Evolutionary conservation across 2,113 vertebrate species (phyloP).

Genomic region (Alaudala cheleensis): DNA sequence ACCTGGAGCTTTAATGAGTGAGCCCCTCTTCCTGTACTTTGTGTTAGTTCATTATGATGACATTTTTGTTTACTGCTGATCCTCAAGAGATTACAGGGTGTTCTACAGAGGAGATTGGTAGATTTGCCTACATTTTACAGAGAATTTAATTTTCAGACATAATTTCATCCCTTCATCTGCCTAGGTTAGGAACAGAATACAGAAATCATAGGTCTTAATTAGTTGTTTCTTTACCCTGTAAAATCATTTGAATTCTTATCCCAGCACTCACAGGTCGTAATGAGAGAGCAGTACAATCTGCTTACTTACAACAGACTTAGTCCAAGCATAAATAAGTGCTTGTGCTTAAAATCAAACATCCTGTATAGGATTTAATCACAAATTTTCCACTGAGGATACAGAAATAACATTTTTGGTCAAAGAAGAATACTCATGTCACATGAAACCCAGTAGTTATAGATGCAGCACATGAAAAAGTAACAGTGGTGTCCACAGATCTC

Average conservation of each 20-base stretch:
- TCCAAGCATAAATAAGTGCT: background rate
- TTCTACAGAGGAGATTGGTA: background rate
- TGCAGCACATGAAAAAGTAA: background rate
- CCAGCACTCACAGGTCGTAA: background rate
- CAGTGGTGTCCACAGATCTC: background rate
- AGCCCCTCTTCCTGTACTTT: background rate
- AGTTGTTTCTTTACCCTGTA: fast-evolving
- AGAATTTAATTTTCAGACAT: background rate
- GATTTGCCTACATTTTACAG: background rate
- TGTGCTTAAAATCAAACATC: background rate
- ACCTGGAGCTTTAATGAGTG: background rate
- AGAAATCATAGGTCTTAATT: background rate
- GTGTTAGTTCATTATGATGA: background rate
- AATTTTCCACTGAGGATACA: background rate
- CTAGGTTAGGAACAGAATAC: background rate
- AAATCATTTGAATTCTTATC: background rate
- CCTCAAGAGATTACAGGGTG: background rate
- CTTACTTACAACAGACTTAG: background rate
- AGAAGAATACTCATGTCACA: background rate
- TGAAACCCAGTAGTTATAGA: background rate
- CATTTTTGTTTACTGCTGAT: background rate
- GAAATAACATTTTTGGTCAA: background rate
- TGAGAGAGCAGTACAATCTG: background rate
- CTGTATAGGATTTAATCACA: background rate
- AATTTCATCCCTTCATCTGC: background rate